Base-by-base conservation (phyloP, 2,113 vertebrate species). In the Motacilla tschutschensis region DNA sequence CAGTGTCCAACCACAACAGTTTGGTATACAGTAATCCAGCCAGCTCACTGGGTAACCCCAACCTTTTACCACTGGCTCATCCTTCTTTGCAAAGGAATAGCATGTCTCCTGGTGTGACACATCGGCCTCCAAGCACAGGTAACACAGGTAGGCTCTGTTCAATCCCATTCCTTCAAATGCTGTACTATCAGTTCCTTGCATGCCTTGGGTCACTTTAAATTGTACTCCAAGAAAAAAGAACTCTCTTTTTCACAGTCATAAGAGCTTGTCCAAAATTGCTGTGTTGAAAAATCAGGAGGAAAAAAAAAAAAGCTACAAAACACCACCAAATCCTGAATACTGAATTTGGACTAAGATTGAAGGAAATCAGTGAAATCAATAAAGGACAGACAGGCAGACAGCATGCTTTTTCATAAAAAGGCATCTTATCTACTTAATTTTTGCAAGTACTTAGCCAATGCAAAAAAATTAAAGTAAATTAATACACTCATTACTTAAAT, bases 51-150 rank as follows among this genome's bases (percentile, higher is more conserved):
- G 99, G 98, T 90, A 99, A 99, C 94, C 99, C 99, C 95, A 99
- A 98, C 95, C 98, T 99, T 96, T 97, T 99, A 97, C 98, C 99
- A 7, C 96, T 99, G 97, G 97, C 98, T 72, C 99, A 99, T 96
- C 99, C 99, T 87, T 98, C 98, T 93, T 97, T 99, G 96, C 99
- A 99, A 97, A 98, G 99, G 96, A 99, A 99, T 96, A 99, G 98
- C 96, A 99, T 99, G 99, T 99, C 99, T 96, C 99, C 99, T 76
- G 99, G 99, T 69, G 96, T 98, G 78, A 97, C 98, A 96, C 99
- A 99, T 97, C 98, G 98, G 97, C 99, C 98, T 94, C 99, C 99
- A 7, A 99, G 99, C 98, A 98, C 98, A 97, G 99, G 99, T 98
- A 99, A 98, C 96, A 95, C 97, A 98, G 97, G 97, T 97, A 96